Evolutionary conservation across 2,113 vertebrate species (phyloP), one percentile per base, ranked within the genome.

Genomic region (Eulemur rufifrons): DNA sequence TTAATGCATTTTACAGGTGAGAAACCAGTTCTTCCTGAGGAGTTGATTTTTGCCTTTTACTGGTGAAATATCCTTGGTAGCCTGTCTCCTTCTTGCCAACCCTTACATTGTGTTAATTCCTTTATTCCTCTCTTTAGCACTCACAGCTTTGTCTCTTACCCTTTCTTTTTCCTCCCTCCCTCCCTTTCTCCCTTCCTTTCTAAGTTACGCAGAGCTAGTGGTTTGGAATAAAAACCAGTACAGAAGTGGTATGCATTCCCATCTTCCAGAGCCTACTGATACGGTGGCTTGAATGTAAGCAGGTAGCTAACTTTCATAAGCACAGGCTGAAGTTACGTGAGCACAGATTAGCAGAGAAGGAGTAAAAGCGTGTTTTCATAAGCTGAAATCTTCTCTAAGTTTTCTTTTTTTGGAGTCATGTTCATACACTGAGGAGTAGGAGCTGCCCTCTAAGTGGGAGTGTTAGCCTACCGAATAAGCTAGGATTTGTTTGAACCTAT

Each of bases 401-500:
- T 84, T 64, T 82, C 5, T 90, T 92, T 95, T 23, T 47, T 74
- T 84, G 66, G 86, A 63, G 39, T 95, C 77, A 34, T 61, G 37
- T 59, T 96, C 25, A 34, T 71, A 52, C n/a, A 95, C 29, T 73
- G 63, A 93, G 18, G 63, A 63, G 6, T 71, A 59, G 77, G 85
- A 80, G 20, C 50, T 76, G 61, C 50, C n/a, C 23, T 83, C 34
- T 95, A 66, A 74, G 29, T 68, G 23, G 34, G 25, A 74, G 14
- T 86, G 34, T 78, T 86, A 89, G 34, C 23, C 47, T 50, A 71
- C 6, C 63, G 47, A 92, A 27, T 84, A 39, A 94, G 34, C 23
- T 92, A 78, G 76, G 47, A 56, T 89, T 93, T 86, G 95, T 97
- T 63, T 91, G 50, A 86, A 82, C 12, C 37, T 66, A 15, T 83